These are phyloP conservation scores for Amphipyra tragopoginis DNA, from an alignment of 2,888 invertebrate species.

Conservation along the genomic window DNA sequence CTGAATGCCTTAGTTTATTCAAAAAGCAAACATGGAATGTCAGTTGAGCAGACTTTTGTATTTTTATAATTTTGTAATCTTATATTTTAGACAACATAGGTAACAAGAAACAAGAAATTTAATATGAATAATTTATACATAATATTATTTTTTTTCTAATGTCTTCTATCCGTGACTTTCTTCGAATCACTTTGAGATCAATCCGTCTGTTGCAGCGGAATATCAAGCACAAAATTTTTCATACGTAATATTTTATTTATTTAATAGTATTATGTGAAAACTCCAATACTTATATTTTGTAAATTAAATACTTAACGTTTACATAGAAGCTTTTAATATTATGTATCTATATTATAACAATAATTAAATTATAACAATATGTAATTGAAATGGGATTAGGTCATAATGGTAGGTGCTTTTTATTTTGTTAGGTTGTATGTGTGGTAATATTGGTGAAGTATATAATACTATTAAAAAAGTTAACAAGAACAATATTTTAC, in stretches of 20 bases:
- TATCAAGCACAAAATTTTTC: slow-evolving; percentile 3
- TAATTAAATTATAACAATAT: too few species aligned
- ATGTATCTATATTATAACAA: too few species aligned
- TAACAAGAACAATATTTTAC: slow-evolving; percentile 76
- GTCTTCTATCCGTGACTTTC: not conserved
- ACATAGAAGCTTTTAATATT: too few species aligned
- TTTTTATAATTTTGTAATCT: too few species aligned
- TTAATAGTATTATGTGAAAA: not conserved
- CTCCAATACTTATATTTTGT: not conserved
- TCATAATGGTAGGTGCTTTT: not conserved
- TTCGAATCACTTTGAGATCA: not conserved
- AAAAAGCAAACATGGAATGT: not conserved
- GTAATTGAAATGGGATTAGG: too few species aligned
- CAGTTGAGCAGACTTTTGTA: not conserved
- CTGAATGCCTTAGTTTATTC: not conserved
- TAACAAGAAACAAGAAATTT: too few species aligned
- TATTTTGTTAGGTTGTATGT: not conserved
- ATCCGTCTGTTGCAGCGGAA: slow-evolving; percentile 3
- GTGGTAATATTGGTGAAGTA: not conserved
- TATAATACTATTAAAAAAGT: slow-evolving; percentile 27
- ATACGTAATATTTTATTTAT: slow-evolving; percentile 4
- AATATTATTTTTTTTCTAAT: too few species aligned
- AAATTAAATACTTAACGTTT: too few species aligned
- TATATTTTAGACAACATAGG: too few species aligned
- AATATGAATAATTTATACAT: too few species aligned